Evolutionary conservation across 2,888 invertebrate species (phyloP), one percentile per base, ranked within the genome.

Genomic region (Podabrus alpinus): DNA sequence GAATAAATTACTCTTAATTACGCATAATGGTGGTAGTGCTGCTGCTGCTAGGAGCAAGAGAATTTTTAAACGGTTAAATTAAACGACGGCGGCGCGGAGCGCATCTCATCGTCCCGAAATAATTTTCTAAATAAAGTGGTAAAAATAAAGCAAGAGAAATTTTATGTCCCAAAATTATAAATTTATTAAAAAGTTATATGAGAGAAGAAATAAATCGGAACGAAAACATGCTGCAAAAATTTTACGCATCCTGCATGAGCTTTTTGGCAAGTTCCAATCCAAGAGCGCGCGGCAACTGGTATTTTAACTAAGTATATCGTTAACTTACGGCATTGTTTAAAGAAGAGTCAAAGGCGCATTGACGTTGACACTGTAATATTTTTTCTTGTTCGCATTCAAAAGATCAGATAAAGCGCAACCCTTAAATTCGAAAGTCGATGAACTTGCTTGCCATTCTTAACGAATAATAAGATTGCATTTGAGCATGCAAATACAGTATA

Each of bases 291-390:
- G 76, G 77, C 70, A 82, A 81, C 82, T 82, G 83, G 83, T 84
- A 84, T 84, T 84, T 83, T 84, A 84, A 84, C 84, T 84, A 84
- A 85, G 84, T 84, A 84, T 84, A 84, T 85, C 84, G 85, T 85
- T 85, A 85, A 84, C 82, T 84, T 83, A 83, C 83, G 81, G 84
- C 86, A 85, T 85, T 86, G 86, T 85, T 84, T 82, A 78, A 79
- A 72, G 72, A 73, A 80, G 79, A 80, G 80, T 79, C 78, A 81
- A 78, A 78, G 81, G 82, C 82, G 82, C 80, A 81, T 81, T 78
- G 80, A 78, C 79, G 83, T 83, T 85, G 85, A 85, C 86, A 83
- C 82, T 81, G 83, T 82, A 78, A 82, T 85, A 85, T 84, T 84
- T 86, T 79, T 83, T 81, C 79, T 77, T 77, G 77, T 75, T 71